Evolutionary conservation across 2,113 vertebrate genomes (phyloP).

Genomic region (Anhinga anhinga): DNA sequence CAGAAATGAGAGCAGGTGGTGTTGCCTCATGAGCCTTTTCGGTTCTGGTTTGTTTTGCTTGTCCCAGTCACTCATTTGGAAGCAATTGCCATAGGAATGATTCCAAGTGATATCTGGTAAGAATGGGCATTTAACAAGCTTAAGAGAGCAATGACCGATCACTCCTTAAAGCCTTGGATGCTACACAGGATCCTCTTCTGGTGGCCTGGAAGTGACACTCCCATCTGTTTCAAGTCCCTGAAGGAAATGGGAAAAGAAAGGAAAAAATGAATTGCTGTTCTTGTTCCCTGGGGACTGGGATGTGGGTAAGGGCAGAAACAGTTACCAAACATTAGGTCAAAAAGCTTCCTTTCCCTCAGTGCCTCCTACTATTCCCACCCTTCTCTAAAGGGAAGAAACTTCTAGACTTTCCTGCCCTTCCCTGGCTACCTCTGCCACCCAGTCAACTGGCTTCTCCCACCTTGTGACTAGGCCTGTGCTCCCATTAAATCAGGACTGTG

Average conservation of each 20-base stretch:
- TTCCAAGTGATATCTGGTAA: constrained; percentile 42
- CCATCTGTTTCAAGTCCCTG: constrained; percentile 81
- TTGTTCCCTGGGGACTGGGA: not conserved
- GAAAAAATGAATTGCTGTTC: not conserved
- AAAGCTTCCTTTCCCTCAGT: not conserved
- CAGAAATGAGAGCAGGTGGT: constrained; percentile 48
- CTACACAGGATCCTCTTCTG: constrained; percentile 82
- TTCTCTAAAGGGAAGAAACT: not conserved
- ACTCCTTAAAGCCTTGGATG: constrained; percentile 82
- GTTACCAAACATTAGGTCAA: not conserved
- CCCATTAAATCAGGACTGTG: not conserved
- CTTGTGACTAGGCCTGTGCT: not conserved
- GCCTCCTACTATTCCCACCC: not conserved
- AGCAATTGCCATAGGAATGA: constrained; percentile 53
- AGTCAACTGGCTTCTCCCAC: not conserved
- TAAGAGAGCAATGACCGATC: not conserved
- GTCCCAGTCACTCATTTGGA: constrained; percentile 55
- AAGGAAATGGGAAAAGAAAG: not conserved
- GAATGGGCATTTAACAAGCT: not conserved
- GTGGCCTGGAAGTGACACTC: constrained; percentile 75
- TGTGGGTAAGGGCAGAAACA: not conserved
- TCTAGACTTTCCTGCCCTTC: not conserved
- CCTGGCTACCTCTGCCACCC: not conserved
- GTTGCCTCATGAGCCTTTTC: not conserved
- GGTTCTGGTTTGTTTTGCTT: not conserved